Base-by-base conservation (phyloP, 2,797 vertebrate species). In the Lepilemur ruficaudatus region DNA sequence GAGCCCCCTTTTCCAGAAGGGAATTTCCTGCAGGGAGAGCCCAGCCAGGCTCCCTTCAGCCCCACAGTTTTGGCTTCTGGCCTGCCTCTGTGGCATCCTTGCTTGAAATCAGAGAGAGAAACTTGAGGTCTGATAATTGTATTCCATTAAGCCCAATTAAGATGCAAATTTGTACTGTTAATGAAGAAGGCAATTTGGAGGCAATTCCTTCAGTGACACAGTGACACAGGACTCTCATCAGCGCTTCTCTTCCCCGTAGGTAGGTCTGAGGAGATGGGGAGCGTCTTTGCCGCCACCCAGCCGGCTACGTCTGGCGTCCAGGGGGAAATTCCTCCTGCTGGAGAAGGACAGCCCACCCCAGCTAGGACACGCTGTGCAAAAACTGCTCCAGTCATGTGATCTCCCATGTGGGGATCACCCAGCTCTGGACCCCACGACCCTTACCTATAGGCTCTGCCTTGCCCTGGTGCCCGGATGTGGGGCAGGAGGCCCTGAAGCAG, bases 71-170 rank as follows among this genome's bases (percentile, higher is more conserved):
- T 72, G 73, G 80, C 83, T 83, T 75, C 85, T 80, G 70, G 57
- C 73, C 79, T 92, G 32, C 35, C 61, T 94, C 76, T 59, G 52
- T 72, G 48, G 50, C 80, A 55, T 94, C 48, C 65, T 93, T 88
- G 63, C 93, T 92, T 88, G 91, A 90, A 95, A 88, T 78, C 70
- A 17, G 14, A 94, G 78, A 95, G 65, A 78, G 76, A 95, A 93
- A 85, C 55, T n/a, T 92, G 85, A 61, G 69, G 80, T 61, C 86
- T 96, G 70, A 35, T 91, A 73, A 95, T 91, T 92, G 82, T 85
- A 97, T 97, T 86, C 87, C 73, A 85, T 95, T 83, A 93, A 95
- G 81, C 70, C 87, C 95, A 86, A 93, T 97, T 94, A 98, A 97
- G 97, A 96, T 96, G 95, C 90, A 97, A 32, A 96, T 96, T 63